Evolutionary conservation across 2,888 invertebrate species (phyloP), one percentile per base, ranked within the genome.

Genomic region (Cataglyphis cursor): DNA sequence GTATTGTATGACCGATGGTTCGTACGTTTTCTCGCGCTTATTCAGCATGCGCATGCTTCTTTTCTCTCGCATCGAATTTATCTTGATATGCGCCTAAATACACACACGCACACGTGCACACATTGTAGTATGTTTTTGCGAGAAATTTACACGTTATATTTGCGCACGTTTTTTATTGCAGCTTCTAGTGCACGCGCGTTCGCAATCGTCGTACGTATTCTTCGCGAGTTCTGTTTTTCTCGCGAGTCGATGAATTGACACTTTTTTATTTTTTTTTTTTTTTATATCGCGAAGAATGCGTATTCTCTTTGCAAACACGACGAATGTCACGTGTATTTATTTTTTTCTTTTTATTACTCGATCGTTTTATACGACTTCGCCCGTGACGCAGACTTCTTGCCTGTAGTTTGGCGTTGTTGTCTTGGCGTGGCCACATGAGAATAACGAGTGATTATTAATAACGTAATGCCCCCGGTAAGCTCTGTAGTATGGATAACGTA

Each of bases 31-130:
- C n/a, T n/a, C 89, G 86, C 89, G 87, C 89, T 87, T 83, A 68
- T 83, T 84, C 83, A 87, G 90, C 90, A 90, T 89, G 90, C 74
- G 90, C 90, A 90, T 89, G 90, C 51, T 51, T 83, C 81, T 87
- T 80, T 89, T 87, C 82, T 87, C 57, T 57, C 70, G 85, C 84
- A 87, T 85, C 74, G 57, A 61, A 76, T 82, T 85, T 85, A 57
- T 76, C 66, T 78, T 62, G 81, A 59, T 59, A 57, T 76, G 10
- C 54, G 66, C 28, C 9, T 66, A 64, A 44, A 24, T 24, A 38
- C 18, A 48, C 61, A 21, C 59, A 28, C 44, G 48, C 8, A 61
- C 28, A 28, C 74, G 41, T 2, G 28, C 41, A 41, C 61, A 15
- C 24, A 15, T 41, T 1, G n/a, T n/a, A 54, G 38, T 21, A 54